These are phyloP conservation scores for Tiliacea citrago DNA, from an alignment of 2,888 invertebrate genomes.

Conservation along the genomic window DNA sequence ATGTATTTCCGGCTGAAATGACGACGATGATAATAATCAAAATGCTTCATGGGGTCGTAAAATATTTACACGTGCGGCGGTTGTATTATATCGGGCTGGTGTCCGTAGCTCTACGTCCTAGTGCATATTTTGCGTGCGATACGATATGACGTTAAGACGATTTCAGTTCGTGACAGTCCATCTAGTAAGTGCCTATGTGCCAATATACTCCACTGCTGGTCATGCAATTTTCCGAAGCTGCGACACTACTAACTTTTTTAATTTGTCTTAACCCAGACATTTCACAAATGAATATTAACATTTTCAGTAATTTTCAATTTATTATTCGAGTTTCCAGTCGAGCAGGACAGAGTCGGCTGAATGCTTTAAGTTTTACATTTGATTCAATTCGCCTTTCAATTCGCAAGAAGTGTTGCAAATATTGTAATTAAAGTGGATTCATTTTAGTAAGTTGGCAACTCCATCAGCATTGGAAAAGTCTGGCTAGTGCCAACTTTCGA, in stretches of 20 bases:
- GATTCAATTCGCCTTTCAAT: constrained; percentile 50
- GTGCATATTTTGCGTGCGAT: no score
- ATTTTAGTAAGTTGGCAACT: constrained; percentile 49
- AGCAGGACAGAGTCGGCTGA: constrained; percentile 42
- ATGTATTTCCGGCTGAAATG: neutral
- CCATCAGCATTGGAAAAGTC: constrained; percentile 26
- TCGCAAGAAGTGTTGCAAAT: constrained; percentile 57
- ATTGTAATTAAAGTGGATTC: constrained; percentile 57
- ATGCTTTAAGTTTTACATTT: constrained; percentile 49
- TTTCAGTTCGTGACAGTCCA: no score
- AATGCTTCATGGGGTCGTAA: no score
- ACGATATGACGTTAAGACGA: no score
- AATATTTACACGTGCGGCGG: no score
- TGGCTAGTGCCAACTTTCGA: constrained; percentile 36
- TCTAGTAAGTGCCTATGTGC: no score
- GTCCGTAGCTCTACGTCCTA: no score
- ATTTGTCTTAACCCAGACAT: constrained; percentile 24
- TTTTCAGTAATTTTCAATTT: constrained; percentile 59
- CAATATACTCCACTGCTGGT: neutral
- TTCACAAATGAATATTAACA: constrained; percentile 47
- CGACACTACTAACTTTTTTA: constrained; percentile 10
- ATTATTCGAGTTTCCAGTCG: constrained; percentile 52
- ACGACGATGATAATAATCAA: no score
- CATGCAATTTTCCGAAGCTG: neutral
- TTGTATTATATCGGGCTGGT: no score